Conservation (phyloP, 1,140 invertebrate genomes). For the Plectrocnemia conspersa region DNA sequence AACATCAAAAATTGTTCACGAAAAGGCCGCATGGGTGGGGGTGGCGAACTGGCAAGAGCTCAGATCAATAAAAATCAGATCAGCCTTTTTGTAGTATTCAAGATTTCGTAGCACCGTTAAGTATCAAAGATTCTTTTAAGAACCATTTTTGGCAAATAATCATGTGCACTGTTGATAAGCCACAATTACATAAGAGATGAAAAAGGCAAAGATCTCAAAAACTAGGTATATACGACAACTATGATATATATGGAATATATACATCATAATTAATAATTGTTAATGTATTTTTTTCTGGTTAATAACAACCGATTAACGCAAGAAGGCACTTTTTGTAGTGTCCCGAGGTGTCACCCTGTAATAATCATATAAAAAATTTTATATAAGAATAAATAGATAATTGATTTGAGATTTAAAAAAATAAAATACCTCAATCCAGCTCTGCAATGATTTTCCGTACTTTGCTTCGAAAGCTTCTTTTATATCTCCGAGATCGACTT, state of each 20-base stretch:
- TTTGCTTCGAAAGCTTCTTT: constrained; percentile 73
- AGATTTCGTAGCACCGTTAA: too few species aligned
- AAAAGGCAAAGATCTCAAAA: background rate
- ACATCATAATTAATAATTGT: background rate
- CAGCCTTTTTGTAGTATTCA: too few species aligned
- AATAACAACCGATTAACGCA: constrained; percentile 59
- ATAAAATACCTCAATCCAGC: constrained; percentile 75
- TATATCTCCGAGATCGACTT: constrained; percentile 84
- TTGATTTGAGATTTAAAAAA: too few species aligned
- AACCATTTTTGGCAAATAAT: too few species aligned
- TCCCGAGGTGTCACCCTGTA: constrained; percentile 73
- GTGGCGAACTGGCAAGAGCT: too few species aligned
- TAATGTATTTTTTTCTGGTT: constrained; percentile 24
- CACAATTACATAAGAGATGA: too few species aligned
- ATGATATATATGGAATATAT: background rate
- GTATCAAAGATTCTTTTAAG: too few species aligned
- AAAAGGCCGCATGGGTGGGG: too few species aligned
- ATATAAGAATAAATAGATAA: background rate
- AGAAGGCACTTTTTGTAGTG: constrained; percentile 75
- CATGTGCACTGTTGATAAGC: too few species aligned
- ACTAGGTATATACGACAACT: background rate
- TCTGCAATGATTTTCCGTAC: constrained; percentile 75
- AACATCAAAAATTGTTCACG: too few species aligned
- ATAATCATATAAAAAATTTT: constrained; percentile 35
- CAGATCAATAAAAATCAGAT: too few species aligned